Conservation (phyloP, 2,888 invertebrate genomes). For the Vannuccia rotundouncinata region DNA sequence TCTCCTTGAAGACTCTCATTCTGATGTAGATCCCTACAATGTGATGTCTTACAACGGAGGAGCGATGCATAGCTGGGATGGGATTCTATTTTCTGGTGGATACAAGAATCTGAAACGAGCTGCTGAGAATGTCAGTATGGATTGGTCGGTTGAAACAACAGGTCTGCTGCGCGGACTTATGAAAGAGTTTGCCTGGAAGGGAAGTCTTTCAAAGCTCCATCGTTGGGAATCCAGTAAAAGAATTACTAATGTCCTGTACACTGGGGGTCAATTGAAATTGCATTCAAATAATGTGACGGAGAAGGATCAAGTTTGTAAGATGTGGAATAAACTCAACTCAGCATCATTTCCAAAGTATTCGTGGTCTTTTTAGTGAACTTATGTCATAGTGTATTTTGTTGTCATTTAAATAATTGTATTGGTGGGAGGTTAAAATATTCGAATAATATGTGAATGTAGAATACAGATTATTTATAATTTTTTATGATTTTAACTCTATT, state of each 20-base stretch:
- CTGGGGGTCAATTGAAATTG: neutral
- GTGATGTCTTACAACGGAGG: neutral
- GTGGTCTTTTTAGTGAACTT: neutral
- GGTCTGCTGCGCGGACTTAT: neutral
- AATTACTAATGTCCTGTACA: neutral
- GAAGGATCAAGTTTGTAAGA: neutral
- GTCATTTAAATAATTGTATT: neutral
- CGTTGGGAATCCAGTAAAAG: neutral
- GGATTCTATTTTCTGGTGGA: slow-evolving; percentile 19
- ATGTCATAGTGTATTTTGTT: too few species aligned
- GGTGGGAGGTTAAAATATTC: neutral
- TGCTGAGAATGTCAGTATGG: neutral
- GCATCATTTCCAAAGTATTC: neutral
- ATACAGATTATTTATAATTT: too few species aligned
- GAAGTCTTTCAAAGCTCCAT: neutral
- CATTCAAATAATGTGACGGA: neutral
- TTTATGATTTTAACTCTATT: too few species aligned
- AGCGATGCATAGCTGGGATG: slow-evolving; percentile 28
- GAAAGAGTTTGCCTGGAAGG: neutral
- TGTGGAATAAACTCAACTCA: neutral
- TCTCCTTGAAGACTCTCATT: slow-evolving; percentile 23
- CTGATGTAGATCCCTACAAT: slow-evolving; percentile 7
- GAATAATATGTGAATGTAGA: neutral
- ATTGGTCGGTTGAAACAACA: neutral
- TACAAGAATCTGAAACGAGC: neutral